phyloP scores from a whole-genome alignment of 64 coral and sea anemone species.

The Stichodactyla mertensii region DNA sequence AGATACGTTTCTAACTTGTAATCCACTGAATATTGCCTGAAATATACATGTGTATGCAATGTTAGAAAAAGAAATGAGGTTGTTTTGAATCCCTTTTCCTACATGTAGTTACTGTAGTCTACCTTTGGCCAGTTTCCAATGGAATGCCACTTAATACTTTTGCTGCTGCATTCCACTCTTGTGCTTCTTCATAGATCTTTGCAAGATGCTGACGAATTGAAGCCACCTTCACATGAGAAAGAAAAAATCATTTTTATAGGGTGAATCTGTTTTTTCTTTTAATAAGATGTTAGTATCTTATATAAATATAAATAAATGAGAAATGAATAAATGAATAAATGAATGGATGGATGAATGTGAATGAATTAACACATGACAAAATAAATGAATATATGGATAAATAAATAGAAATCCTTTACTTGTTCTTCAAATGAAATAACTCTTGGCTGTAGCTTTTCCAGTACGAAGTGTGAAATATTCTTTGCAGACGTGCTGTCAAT shows the following conservation, averaged over 20 bases:
- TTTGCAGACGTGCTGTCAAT: slow-evolving; percentile 53
- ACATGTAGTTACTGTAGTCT: neutral
- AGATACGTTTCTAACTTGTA: slow-evolving; percentile 95
- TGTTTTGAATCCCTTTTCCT: too few species aligned
- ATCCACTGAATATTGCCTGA: slow-evolving; percentile 90
- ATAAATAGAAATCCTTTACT: slow-evolving; percentile 23
- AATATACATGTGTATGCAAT: neutral
- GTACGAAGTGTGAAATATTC: slow-evolving; percentile 75
- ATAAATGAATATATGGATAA: neutral
- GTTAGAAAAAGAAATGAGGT: too few species aligned
- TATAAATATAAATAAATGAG: neutral
- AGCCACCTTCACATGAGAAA: slow-evolving; percentile 46
- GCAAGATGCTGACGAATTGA: slow-evolving; percentile 72
- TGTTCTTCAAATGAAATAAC: slow-evolving; percentile 97
- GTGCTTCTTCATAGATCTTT: slow-evolving; percentile 66
- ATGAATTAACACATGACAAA: neutral
- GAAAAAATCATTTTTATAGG: neutral
- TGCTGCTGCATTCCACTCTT: slow-evolving; percentile 68
- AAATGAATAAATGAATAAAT: neutral
- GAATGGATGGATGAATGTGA: neutral
- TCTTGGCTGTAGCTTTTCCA: slow-evolving; percentile 88
- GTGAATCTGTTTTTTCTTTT: neutral
- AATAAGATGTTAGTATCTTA: neutral
- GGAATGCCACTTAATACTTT: slow-evolving; percentile 73
- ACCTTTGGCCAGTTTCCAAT: slow-evolving; percentile 83